phyloP scores from a whole-genome alignment of 1,140 invertebrate genomes.

The Aradophagus sp. region DNA sequence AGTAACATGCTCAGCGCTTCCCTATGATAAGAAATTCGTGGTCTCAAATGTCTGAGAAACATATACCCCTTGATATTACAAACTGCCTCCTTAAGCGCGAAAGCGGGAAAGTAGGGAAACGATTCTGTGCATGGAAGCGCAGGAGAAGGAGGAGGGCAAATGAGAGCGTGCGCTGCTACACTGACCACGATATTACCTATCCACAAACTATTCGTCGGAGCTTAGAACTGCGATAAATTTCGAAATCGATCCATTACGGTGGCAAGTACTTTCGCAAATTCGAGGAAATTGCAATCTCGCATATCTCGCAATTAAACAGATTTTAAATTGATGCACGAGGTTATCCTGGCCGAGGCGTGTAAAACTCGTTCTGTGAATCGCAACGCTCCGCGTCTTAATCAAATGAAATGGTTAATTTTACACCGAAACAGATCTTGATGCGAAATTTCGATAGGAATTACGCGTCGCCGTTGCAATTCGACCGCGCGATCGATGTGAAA shows the following conservation, averaged over 20 bases:
- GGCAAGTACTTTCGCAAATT: constrained; percentile 45
- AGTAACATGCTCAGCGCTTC: constrained; percentile 29
- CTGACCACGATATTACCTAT: constrained; percentile 50
- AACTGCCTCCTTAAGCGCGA: constrained; percentile 24
- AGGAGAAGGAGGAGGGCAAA: constrained; percentile 12
- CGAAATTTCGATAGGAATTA: too few relatives aligned
- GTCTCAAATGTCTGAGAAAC: constrained; percentile 16
- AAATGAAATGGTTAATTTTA: too few relatives aligned
- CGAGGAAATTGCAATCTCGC: constrained; percentile 48
- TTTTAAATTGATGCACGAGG: constrained; percentile 44
- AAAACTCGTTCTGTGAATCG: constrained; percentile 15
- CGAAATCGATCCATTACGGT: constrained; percentile 52
- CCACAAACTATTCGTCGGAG: constrained; percentile 50
- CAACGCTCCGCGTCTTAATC: constrained; percentile 16
- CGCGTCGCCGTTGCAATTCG: too few relatives aligned
- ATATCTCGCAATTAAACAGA: constrained; percentile 55
- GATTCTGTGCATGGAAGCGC: constrained; percentile 5
- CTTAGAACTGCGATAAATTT: constrained; percentile 56
- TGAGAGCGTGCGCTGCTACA: constrained; percentile 24
- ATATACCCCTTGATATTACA: constrained; percentile 36
- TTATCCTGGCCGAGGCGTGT: constrained; percentile 12
- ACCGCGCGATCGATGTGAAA: constrained; percentile 1
- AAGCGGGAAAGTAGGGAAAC: constrained; percentile 13
- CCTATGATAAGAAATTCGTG: constrained; percentile 22
- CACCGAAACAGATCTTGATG: too few relatives aligned